Percentiles rank a stretch among this genome's conserved stretches.
These are phyloP conservation scores for Hirtodrosophila alboralis DNA, from an alignment of 2,888 invertebrate genomes.

Conservation along the genomic window DNA sequence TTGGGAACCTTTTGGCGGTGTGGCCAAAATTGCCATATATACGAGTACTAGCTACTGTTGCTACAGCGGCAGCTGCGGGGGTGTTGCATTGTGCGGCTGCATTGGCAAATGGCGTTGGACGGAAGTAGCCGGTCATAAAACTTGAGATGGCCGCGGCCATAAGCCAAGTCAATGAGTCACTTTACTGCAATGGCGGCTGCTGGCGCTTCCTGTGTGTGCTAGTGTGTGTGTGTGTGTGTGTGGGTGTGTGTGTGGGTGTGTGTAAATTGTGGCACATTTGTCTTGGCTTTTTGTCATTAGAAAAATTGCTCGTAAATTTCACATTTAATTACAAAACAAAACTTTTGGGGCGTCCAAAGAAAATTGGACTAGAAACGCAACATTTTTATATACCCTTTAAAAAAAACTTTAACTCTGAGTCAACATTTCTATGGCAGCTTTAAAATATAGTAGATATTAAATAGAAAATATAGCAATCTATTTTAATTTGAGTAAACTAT, in stretches of 20 bases:
- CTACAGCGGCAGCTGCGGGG: constrained; percentile 37
- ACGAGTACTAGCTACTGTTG: constrained; percentile 13
- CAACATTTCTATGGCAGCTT: too few relatives aligned
- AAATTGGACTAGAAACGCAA: too few relatives aligned
- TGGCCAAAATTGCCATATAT: constrained; percentile 39
- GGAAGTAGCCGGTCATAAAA: constrained; percentile 81
- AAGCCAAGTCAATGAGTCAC: constrained; percentile 77
- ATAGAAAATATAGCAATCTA: too few relatives aligned
- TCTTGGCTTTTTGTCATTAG: constrained; percentile 71
- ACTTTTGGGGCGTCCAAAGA: constrained; percentile 7
- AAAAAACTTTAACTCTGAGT: too few relatives aligned
- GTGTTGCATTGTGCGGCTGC: neutral
- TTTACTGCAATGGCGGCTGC: constrained; percentile 65
- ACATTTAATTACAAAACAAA: constrained; percentile 74
- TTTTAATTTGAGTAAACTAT: too few relatives aligned
- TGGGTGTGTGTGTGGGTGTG: constrained; percentile 31
- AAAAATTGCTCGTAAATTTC: constrained; percentile 74
- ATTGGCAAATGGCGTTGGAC: constrained; percentile 67
- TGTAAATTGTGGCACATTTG: constrained; percentile 55
- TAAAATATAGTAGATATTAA: too few relatives aligned
- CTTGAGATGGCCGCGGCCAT: constrained; percentile 73
- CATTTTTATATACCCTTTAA: too few relatives aligned
- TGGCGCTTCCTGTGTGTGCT: constrained; percentile 24
- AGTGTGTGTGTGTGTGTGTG: constrained; percentile 10
- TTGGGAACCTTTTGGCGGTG: constrained; percentile 58